Evolutionary conservation across 2,888 invertebrate genomes (phyloP).

Genomic region (Drosophila nigricruria): DNA sequence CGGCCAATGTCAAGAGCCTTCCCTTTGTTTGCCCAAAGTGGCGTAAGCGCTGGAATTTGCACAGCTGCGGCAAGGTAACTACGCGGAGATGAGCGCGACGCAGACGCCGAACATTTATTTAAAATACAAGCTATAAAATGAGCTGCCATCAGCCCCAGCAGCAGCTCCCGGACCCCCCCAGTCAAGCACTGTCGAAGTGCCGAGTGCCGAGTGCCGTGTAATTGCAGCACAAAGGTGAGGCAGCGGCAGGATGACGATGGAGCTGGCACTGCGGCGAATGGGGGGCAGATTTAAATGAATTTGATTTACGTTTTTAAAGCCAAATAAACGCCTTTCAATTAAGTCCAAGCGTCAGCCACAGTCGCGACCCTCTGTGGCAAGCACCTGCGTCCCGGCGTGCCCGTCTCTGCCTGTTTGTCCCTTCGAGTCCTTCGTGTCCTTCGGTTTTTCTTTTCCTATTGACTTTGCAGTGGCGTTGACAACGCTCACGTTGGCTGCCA

Average conservation of each 20-base stretch:
- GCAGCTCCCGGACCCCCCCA: background rate
- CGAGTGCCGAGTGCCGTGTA: slow-evolving; percentile 77
- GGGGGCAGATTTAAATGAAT: slow-evolving; percentile 78
- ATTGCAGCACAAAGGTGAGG: slow-evolving; percentile 72
- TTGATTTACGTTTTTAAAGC: slow-evolving; percentile 83
- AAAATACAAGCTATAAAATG: slow-evolving; percentile 81
- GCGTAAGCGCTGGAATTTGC: slow-evolving; percentile 77
- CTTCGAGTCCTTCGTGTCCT: background rate
- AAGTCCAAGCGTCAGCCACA: slow-evolving; percentile 68
- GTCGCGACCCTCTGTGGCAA: slow-evolving; percentile 43
- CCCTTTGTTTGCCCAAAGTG: slow-evolving; percentile 75
- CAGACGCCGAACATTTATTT: slow-evolving; percentile 72
- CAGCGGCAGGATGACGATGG: slow-evolving; percentile 13
- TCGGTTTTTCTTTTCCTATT: slow-evolving; percentile 51
- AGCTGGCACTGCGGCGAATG: background rate
- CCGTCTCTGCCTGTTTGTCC: background rate
- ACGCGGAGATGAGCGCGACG: slow-evolving; percentile 32
- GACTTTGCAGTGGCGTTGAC: slow-evolving; percentile 79
- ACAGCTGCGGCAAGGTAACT: slow-evolving; percentile 57
- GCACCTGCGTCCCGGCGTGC: slow-evolving; percentile 27
- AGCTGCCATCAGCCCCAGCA: slow-evolving; percentile 42
- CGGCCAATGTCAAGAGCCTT: slow-evolving; percentile 71
- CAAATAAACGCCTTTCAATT: slow-evolving; percentile 82
- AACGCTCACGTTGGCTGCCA: slow-evolving; percentile 64
- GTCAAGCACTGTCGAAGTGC: slow-evolving; percentile 40